Conservation (phyloP, 2,888 invertebrate species). For the Leistus spinibarbis region DNA sequence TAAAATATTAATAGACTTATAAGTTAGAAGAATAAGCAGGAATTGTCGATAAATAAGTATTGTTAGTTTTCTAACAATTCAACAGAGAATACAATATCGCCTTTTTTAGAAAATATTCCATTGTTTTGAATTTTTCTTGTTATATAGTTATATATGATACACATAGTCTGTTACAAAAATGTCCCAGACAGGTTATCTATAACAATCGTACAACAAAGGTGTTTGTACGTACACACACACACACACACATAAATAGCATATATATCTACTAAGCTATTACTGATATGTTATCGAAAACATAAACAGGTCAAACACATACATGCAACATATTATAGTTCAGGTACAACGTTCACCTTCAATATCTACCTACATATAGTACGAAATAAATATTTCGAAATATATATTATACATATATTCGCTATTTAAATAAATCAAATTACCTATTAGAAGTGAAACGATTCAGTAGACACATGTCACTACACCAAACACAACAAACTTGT, state of each 20-base stretch:
- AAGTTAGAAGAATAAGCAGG: too few relatives aligned
- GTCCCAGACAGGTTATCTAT: background rate
- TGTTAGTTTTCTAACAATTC: too few relatives aligned
- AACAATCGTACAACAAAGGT: background rate
- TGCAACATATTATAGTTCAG: background rate
- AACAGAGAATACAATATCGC: too few relatives aligned
- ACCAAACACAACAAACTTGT: background rate
- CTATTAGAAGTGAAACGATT: background rate
- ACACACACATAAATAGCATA: background rate
- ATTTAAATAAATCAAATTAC: too few relatives aligned
- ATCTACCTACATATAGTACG: background rate
- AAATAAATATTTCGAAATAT: background rate
- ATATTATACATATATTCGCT: background rate
- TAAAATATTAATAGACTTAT: too few relatives aligned
- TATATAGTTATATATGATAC: too few relatives aligned
- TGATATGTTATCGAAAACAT: slow-evolving; percentile 6
- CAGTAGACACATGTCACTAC: background rate
- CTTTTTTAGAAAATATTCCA: too few relatives aligned
- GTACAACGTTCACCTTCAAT: background rate
- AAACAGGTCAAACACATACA: slow-evolving; percentile 1
- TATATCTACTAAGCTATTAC: background rate
- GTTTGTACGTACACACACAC: background rate
- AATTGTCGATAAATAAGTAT: too few relatives aligned
- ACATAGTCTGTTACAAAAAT: background rate
- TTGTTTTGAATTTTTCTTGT: too few relatives aligned